Conservation (phyloP, 2,113 vertebrate species). For the Hemicordylus capensis region DNA sequence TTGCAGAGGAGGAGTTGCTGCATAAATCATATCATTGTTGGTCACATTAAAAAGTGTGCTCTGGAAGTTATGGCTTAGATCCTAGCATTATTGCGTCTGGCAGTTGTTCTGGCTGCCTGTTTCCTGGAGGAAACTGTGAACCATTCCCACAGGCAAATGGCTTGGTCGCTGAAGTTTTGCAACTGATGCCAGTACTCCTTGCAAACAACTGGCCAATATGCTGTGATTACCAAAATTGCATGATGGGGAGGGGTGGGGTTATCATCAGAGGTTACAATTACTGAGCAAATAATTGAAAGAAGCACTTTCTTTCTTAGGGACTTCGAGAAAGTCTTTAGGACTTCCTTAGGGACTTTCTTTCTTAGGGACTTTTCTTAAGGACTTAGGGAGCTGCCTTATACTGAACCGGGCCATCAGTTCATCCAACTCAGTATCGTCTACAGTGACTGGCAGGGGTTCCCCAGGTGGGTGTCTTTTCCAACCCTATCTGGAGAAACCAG, state of each 20-base stretch:
- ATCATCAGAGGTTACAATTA: not conserved
- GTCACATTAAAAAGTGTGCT: slow-evolving; percentile 33
- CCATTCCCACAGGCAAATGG: slow-evolving; percentile 28
- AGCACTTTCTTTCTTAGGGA: too few species aligned
- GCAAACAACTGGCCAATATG: not conserved
- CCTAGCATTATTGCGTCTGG: slow-evolving; percentile 32
- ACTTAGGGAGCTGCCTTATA: too few species aligned
- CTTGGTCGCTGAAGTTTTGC: slow-evolving; percentile 9
- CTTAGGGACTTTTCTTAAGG: too few species aligned
- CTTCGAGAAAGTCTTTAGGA: too few species aligned
- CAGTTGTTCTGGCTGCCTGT: slow-evolving; percentile 13
- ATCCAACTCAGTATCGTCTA: too few species aligned
- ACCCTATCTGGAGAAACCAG: too few species aligned
- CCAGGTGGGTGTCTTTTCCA: too few species aligned
- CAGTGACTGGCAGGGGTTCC: too few species aligned
- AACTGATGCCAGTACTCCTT: slow-evolving; percentile 32
- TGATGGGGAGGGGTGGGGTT: too few species aligned
- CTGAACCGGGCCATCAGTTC: too few species aligned
- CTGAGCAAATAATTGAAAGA: not conserved
- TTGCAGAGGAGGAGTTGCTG: too few species aligned
- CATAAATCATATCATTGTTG: slow-evolving; percentile 34
- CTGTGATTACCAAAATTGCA: not conserved
- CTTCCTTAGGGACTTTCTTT: too few species aligned
- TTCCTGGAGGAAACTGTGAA: slow-evolving; percentile 13
- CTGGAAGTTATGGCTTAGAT: slow-evolving; percentile 39